Conservation (phyloP, 2,797 vertebrate genomes). For the Clamator glandarius region DNA sequence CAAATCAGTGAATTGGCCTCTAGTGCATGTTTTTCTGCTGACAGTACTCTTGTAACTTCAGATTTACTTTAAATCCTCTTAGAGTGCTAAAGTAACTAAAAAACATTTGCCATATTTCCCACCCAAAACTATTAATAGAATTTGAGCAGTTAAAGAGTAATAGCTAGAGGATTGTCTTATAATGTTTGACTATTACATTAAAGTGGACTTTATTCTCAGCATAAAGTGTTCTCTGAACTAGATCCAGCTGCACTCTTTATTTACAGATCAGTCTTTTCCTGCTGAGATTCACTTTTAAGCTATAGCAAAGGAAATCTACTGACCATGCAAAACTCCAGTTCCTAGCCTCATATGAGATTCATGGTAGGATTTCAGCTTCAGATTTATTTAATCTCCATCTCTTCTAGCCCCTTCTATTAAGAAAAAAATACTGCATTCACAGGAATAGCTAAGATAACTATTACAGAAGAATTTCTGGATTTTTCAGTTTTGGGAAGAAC, state of each 20-base stretch:
- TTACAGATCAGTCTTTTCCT: background rate
- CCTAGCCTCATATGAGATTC: background rate
- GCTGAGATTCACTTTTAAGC: background rate
- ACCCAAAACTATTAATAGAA: conserved; percentile 21
- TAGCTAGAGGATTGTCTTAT: background rate
- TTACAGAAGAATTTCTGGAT: background rate
- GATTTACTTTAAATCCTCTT: conserved; percentile 57
- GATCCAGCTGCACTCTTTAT: background rate
- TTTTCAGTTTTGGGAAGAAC: background rate
- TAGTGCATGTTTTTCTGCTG: conserved; percentile 8
- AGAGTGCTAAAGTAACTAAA: conserved; percentile 8
- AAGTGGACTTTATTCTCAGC: background rate
- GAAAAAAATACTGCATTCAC: background rate
- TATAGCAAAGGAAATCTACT: background rate
- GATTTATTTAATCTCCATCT: background rate
- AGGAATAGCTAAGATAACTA: background rate
- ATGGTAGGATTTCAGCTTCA: background rate
- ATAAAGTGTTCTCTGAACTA: background rate
- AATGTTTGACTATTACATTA: background rate
- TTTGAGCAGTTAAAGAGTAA: background rate
- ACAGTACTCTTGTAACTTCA: conserved; percentile 18
- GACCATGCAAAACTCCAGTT: background rate
- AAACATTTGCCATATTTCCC: conserved; percentile 11
- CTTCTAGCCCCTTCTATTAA: background rate
- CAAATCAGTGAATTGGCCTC: conserved; percentile 12